Conservation (phyloP, 2,888 invertebrate species). For the Antheraea yamamai region DNA sequence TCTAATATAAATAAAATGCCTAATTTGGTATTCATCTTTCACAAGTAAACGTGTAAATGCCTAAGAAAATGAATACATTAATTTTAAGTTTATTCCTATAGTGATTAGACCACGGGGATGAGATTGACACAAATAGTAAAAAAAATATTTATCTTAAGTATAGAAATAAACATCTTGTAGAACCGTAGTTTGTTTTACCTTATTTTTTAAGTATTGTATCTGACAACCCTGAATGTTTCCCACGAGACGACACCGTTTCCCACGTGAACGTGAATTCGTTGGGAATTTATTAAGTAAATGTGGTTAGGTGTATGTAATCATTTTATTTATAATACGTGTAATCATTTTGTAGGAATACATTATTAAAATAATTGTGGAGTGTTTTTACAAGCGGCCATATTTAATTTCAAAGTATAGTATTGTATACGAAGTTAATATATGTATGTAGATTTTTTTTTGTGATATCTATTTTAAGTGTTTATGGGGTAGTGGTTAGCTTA, state of each 20-base stretch:
- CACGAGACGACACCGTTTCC: constrained; percentile 14
- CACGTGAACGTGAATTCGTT: constrained; percentile 4
- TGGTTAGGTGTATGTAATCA: neutral
- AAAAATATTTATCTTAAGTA: too few relatives aligned
- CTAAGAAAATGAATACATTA: too few relatives aligned
- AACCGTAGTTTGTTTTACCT: neutral
- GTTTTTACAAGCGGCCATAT: neutral
- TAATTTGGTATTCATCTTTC: too few relatives aligned
- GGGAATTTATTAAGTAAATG: constrained; percentile 15
- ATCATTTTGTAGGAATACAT: neutral
- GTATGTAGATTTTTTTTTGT: too few relatives aligned
- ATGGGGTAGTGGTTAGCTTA: too few relatives aligned
- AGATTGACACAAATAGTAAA: too few relatives aligned
- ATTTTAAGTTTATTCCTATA: too few relatives aligned
- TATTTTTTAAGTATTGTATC: neutral
- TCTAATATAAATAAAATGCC: too few relatives aligned
- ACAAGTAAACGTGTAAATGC: too few relatives aligned
- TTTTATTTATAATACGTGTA: neutral
- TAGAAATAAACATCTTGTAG: neutral
- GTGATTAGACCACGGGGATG: too few relatives aligned
- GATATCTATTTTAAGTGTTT: too few relatives aligned
- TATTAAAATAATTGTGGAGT: neutral
- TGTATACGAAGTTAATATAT: too few relatives aligned
- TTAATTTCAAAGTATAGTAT: neutral
- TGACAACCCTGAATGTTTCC: neutral